Evolutionary conservation across 2,113 vertebrate species (phyloP).

Genomic region (Passer domesticus): DNA sequence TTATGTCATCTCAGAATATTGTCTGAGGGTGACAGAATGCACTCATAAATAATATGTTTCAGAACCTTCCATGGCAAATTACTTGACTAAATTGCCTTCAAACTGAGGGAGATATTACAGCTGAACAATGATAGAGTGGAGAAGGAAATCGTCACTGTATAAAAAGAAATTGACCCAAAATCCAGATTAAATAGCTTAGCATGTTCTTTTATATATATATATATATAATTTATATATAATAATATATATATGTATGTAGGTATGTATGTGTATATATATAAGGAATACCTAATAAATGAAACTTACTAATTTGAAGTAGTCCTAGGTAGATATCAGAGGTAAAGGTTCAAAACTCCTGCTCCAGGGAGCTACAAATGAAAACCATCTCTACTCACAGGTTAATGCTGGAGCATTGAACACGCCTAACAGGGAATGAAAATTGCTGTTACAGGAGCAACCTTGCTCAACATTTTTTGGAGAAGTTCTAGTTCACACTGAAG

Average conservation of each 20-base stretch:
- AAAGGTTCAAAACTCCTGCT: neutral
- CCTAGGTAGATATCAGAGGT: neutral
- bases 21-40: neutral
- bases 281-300: neutral
- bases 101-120: neutral
- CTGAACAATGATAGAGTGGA: neutral
- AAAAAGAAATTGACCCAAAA: neutral
- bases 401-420: neutral
- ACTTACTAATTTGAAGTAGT: neutral
- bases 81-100: neutral
- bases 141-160: neutral
- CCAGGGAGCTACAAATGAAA: neutral
- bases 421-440: neutral
- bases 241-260: neutral
- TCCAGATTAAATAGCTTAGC: neutral
- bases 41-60: slow-evolving; percentile 11
- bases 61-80: neutral
- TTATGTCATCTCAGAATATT: neutral
- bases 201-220: too few relatives aligned
- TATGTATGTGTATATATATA: too few relatives aligned
- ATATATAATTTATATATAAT: too few relatives aligned
- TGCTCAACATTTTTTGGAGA: neutral
- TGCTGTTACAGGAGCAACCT: neutral
- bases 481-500: neutral
- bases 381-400: neutral